Evolutionary conservation across 2,113 vertebrate genomes (phyloP).

Genomic region (Atlantisia rogersi): DNA sequence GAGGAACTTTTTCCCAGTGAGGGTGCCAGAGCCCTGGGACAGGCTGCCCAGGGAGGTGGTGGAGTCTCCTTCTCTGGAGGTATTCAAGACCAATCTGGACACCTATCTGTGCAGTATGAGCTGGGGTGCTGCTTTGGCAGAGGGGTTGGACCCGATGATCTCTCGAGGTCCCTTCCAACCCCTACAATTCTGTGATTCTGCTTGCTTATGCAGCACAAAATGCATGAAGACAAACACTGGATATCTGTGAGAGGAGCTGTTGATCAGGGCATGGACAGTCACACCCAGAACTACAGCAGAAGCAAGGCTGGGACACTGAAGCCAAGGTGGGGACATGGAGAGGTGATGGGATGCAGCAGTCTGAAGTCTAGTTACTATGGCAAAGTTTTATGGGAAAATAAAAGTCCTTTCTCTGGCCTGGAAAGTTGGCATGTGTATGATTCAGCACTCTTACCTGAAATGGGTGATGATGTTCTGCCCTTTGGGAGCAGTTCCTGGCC

Average conservation of each 20-base stretch:
- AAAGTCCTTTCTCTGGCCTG: not conserved
- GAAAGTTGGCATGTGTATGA: not conserved
- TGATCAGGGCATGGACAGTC: not conserved
- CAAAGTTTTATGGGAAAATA: not conserved
- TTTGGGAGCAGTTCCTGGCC: not conserved
- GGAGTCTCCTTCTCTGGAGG: no score
- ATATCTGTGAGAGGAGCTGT: not conserved
- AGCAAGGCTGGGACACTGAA: not conserved
- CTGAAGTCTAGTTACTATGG: not conserved
- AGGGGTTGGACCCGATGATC: no score
- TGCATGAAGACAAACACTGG: not conserved
- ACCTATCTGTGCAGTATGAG: no score
- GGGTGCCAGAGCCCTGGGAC: no score
- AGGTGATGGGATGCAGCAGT: not conserved
- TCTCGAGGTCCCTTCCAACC: no score
- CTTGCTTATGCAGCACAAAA: not conserved
- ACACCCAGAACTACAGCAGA: not conserved
- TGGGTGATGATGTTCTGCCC: accelerated
- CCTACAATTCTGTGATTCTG: not conserved
- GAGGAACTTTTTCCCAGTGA: no score
- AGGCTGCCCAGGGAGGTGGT: no score
- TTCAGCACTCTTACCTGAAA: not conserved
- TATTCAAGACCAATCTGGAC: no score
- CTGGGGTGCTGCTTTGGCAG: no score
- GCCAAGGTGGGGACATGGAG: not conserved